Evolutionary conservation across 1,140 invertebrate species (phyloP), one percentile per base, ranked within the genome.

Genomic region (Eufriesea mexicana): DNA sequence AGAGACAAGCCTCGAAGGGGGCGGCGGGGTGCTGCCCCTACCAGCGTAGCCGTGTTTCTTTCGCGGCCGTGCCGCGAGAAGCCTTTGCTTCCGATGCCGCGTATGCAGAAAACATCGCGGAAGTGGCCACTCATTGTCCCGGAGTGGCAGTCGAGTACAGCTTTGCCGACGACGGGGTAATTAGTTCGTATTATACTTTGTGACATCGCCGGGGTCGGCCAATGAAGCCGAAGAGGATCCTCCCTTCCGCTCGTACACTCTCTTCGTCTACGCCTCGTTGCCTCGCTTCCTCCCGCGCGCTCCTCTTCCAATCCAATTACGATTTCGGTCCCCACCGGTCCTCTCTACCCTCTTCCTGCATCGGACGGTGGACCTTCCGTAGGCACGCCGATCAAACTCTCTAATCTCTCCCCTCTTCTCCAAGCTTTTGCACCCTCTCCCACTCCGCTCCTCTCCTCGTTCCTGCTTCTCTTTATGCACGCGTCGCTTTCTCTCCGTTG

Each of bases 111-210:
- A 91, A 90, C 87, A 90, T 90, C 66, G 79, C 83, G 72, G 86
- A 90, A 91, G 91, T 91, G 87, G 74, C 89, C 86, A 91, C 91
- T 91, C 89, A 90, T 91, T 91, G 88, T 91, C 75, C 61, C 73
- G 74, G 79, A 89, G 86, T 85, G 82, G 81, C 66, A 84, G 90
- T 91, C 86, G 88, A 92, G 90, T 88, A 64, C 78, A 83, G 80
- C 91, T 92, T 92, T 92, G 91, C 91, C 81, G 89, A 89, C 89
- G 87, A 90, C 80, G 80, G 79, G 88, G 90, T 92, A 92, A 92
- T 92, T 92, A 92, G 88, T 91, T 90, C 89, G 88, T 91, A 90
- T 91, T 90, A 90, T 89, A 91, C 91, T 90, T 90, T 90, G 90
- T 91, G 85, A 91, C 86, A 87, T 91, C 84, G 86, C 78, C 55